Evolutionary conservation across 2,888 invertebrate genomes (phyloP).

Genomic region (Scaptomyza reducta): DNA sequence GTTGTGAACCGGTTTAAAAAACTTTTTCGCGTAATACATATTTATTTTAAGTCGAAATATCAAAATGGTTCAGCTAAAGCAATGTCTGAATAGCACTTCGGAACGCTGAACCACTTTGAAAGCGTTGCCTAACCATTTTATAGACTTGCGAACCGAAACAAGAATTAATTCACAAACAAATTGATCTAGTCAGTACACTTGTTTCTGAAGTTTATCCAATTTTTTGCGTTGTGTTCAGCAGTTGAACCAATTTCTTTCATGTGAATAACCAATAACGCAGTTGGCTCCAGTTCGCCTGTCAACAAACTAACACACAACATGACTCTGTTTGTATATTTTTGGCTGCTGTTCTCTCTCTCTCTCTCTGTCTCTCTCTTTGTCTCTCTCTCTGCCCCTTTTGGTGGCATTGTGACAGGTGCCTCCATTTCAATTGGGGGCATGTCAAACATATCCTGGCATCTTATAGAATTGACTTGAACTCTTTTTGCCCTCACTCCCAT

Average conservation of each 20-base stretch:
- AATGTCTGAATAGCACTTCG: too few species aligned
- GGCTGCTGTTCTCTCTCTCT: neutral
- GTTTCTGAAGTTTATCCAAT: neutral
- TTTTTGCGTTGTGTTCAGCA: neutral
- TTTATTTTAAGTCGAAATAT: too few species aligned
- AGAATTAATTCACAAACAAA: neutral
- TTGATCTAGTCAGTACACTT: constrained; percentile 4
- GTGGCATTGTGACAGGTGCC: constrained; percentile 46
- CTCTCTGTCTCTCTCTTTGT: neutral
- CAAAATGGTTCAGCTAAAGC: too few species aligned
- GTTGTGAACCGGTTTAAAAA: too few species aligned
- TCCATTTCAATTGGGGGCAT: constrained; percentile 13
- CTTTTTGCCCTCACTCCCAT: neutral
- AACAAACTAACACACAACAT: constrained; percentile 8
- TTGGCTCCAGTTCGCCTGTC: constrained; percentile 35
- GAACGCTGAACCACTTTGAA: constrained; percentile 1
- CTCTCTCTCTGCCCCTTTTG: constrained; percentile 3
- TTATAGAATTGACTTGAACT: constrained; percentile 21
- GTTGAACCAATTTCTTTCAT: neutral
- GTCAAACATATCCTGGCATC: constrained; percentile 50
- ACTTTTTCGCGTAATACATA: too few species aligned
- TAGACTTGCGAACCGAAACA: neutral
- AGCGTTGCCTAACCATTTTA: neutral
- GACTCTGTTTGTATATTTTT: neutral
- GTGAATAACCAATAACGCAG: constrained; percentile 2